These are phyloP conservation scores for Hydrochoerus hydrochaeris DNA, from an alignment of 2,113 vertebrate genomes.

Conservation along the genomic window DNA sequence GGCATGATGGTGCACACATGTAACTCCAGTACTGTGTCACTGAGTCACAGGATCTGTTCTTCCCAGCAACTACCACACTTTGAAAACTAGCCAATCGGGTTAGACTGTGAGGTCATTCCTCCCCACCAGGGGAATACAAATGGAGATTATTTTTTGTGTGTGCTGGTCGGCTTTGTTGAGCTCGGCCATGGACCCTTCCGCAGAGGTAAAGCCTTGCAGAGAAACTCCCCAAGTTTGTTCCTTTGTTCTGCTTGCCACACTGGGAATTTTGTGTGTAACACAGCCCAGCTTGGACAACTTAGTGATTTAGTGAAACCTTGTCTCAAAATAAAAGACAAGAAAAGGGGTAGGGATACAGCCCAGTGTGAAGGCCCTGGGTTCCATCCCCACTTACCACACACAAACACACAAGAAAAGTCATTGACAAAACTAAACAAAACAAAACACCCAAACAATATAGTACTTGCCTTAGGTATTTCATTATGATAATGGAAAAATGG, in stretches of 20 bases:
- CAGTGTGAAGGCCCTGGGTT: not conserved
- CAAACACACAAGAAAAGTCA: not conserved
- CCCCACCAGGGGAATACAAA: not conserved
- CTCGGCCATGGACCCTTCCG: not conserved
- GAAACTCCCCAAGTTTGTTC: not conserved
- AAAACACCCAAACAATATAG: not conserved
- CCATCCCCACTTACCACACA: not conserved
- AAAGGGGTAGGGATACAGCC: not conserved
- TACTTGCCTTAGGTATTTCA: not conserved
- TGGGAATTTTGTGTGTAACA: not conserved
- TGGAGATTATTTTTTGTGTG: not conserved
- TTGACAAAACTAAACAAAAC: not conserved
- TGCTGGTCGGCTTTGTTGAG: not conserved
- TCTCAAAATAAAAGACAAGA: not conserved
- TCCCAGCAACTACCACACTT: not conserved
- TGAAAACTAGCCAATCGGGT: not conserved
- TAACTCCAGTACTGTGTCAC: not conserved
- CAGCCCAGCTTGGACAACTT: not conserved
- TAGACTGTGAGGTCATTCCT: not conserved
- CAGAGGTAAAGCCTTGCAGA: not conserved
- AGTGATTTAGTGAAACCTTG: not conserved
- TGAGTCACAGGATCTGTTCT: not conserved
- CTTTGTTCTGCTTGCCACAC: not conserved
- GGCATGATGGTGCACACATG: not conserved
- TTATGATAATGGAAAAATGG: not conserved